Base-by-base conservation (phyloP, 2,113 vertebrate genomes). In the Glaucidium brasilianum region DNA sequence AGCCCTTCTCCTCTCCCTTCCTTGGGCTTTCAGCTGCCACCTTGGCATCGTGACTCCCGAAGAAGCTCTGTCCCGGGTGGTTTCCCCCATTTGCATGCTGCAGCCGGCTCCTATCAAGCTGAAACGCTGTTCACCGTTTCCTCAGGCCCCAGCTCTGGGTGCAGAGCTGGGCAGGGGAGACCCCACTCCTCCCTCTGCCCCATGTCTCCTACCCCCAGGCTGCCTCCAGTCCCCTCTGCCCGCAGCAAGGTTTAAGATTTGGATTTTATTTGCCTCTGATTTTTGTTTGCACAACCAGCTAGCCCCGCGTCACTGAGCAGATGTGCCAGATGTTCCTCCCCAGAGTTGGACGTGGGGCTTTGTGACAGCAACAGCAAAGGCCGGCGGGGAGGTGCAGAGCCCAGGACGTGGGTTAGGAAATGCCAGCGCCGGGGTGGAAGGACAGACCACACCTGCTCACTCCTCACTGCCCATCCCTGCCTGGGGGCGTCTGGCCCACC, bases 341-440 rank as follows among this genome's bases (percentile, higher is more conserved):
- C 22, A 2, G 45, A 0, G 0, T 3, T 32, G 15, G 39, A 25
- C 2, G 0, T 0, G 3, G 32, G 25, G 37, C 20, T 59, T 25
- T 45, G 63, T 4, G 62, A 23, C 14, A 49, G 55, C 6, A 10
- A 9, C 45, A 30, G 59, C 0, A 0, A 18, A 30, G 49, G 41
- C 39, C 5, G 23, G 23, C 6, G 2, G 25, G 25, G 56, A 10
- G 2, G 7, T 1, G 37, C 67, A 52, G 67, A 60, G 47, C 34
- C 62, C 11, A 0, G 69, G 71, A 49, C 9, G 4, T 0, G 14
- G 7, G 26, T 10, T 20, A 47, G 17, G 78, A 52, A 45, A 21
- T 0, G 8, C 26, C 2, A 0, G 26, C 6, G 21, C 9, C 27
- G 34, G 20, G 18, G 2, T 11, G 39, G 64, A 27, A 41, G 59